phyloP scores from a whole-genome alignment of 2,888 invertebrate species.

The Zootermopsis nevadensis region DNA sequence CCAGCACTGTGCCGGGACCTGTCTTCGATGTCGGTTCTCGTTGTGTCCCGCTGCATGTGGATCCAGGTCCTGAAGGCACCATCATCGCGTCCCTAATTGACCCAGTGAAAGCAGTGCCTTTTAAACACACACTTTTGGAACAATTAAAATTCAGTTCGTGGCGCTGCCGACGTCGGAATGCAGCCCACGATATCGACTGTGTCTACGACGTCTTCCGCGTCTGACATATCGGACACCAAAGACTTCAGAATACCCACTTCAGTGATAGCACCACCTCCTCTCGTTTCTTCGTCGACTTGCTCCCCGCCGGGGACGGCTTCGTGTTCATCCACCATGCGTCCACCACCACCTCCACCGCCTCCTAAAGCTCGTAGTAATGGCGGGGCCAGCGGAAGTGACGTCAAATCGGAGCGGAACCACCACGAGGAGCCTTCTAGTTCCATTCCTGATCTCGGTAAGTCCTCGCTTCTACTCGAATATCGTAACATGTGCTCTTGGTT shows the following conservation, averaged over 20 bases:
- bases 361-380: constrained; percentile 24
- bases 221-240: constrained; percentile 63
- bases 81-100: not conserved
- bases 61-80: not conserved
- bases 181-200: constrained; percentile 40
- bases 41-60: not conserved
- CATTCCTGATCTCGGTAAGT: constrained; percentile 89
- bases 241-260: constrained; percentile 64
- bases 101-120: not conserved
- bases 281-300: constrained; percentile 51
- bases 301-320: constrained; percentile 57
- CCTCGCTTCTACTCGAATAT: not conserved
- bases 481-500: not conserved
- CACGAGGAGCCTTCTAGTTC: constrained; percentile 86
- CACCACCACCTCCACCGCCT: constrained; percentile 51
- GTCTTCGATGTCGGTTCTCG: not conserved
- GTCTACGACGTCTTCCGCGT: constrained; percentile 47
- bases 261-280: constrained; percentile 56
- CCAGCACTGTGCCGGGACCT: not conserved
- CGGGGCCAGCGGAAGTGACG: constrained; percentile 38
- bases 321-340: constrained; percentile 49
- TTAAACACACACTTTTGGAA: not conserved
- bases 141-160: not conserved
- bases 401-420: constrained; percentile 54
- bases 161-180: constrained; percentile 10